Evolutionary conservation across 2,113 vertebrate species (phyloP).

Genomic region (Paradisaea rubra): DNA sequence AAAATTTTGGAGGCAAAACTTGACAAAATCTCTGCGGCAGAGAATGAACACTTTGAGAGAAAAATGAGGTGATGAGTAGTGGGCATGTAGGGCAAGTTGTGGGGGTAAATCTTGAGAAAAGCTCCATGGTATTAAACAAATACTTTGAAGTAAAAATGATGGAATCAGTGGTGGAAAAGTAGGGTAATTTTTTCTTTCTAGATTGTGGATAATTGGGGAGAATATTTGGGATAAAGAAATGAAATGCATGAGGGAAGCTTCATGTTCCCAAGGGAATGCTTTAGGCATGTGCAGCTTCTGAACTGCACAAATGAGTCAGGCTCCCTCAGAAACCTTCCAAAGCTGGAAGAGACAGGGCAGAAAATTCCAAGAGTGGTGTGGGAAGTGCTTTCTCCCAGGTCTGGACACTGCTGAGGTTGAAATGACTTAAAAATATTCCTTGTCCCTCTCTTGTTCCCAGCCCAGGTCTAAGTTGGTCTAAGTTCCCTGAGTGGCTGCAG

Average conservation of each 20-base stretch:
- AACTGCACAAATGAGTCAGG: background rate
- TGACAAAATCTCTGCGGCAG: background rate
- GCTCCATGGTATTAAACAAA: background rate
- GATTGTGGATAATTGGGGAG: background rate
- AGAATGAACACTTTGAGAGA: background rate
- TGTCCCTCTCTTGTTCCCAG: background rate
- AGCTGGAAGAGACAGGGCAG: background rate
- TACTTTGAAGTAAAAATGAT: background rate
- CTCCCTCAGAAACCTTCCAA: background rate
- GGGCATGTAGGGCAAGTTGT: background rate
- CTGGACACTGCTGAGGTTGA: rapidly evolving
- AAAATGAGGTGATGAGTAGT: background rate
- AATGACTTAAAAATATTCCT: background rate
- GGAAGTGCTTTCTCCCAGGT: background rate
- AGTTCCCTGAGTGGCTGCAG: background rate
- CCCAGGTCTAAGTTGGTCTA: background rate
- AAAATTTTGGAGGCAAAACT: background rate
- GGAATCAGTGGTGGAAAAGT: background rate
- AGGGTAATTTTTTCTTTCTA: background rate
- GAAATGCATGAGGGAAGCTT: background rate
- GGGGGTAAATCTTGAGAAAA: background rate
- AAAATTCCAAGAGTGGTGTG: background rate
- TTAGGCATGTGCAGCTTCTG: background rate
- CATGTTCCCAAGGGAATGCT: background rate
- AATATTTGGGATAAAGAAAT: background rate